phyloP scores from a whole-genome alignment of 2,797 vertebrate species.

The Botia kubotai region DNA sequence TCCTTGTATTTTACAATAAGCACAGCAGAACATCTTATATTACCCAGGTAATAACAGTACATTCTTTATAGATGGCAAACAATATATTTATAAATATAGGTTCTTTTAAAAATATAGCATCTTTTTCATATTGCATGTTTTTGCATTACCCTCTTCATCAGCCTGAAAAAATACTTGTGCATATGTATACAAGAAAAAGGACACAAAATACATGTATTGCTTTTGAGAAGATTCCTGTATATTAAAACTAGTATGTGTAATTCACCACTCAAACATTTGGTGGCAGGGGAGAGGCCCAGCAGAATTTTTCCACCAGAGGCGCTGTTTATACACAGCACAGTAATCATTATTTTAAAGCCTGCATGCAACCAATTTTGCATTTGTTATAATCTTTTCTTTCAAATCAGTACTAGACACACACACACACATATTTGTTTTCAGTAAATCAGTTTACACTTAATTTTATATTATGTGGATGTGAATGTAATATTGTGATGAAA shows the following conservation, averaged over 20 bases:
- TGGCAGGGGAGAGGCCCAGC: slow-evolving; percentile 6
- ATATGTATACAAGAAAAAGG: slow-evolving; percentile 68
- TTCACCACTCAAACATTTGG: not conserved
- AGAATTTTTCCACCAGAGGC: not conserved
- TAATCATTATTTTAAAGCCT: not conserved
- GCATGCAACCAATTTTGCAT: slow-evolving; percentile 13
- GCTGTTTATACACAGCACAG: slow-evolving; percentile 5
- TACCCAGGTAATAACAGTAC: slow-evolving; percentile 63
- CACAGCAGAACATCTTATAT: slow-evolving; percentile 60
- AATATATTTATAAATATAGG: slow-evolving; percentile 49
- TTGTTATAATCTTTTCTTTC: not conserved
- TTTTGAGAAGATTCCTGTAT: slow-evolving; percentile 6
- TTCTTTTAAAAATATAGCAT: slow-evolving; percentile 68
- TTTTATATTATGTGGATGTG: not conserved
- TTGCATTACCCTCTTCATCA: slow-evolving; percentile 58
- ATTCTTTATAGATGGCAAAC: slow-evolving; percentile 51
- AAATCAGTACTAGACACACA: not conserved
- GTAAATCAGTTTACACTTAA: not conserved
- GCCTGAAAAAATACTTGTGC: slow-evolving; percentile 62
- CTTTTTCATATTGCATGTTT: slow-evolving; percentile 53
- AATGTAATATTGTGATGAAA: slow-evolving; percentile 22
- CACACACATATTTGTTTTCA: slow-evolving; percentile 2
- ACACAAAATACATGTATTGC: slow-evolving; percentile 8
- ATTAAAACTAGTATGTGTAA: not conserved
- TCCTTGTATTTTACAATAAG: slow-evolving; percentile 42